A percentile compares a stretch with the other conserved stretches of the same genome.
These are phyloP conservation scores for Sycophila sp. DNA, from an alignment of 1,140 invertebrate genomes.

Conservation along the genomic window DNA sequence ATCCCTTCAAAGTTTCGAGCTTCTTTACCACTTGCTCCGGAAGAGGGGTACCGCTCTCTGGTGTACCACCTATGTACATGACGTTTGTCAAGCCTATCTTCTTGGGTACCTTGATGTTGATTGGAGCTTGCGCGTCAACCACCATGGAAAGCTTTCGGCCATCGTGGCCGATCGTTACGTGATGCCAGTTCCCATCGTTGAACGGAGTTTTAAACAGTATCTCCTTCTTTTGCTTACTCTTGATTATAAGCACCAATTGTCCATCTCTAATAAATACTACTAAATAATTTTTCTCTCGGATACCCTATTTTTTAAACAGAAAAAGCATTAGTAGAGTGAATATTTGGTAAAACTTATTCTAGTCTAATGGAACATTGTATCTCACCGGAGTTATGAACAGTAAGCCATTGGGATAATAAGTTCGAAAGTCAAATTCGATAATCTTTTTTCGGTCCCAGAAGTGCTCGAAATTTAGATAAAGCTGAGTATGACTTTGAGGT, in stretches of 20 bases:
- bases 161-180: constrained; percentile 72
- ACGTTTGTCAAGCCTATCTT: constrained; percentile 75
- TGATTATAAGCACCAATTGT: constrained; percentile 74
- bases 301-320: constrained; percentile 68
- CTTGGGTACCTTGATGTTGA: constrained; percentile 73
- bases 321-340: not conserved
- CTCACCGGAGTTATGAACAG: constrained; percentile 78
- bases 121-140: constrained; percentile 74
- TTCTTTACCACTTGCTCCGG: constrained; percentile 71
- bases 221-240: constrained; percentile 74
- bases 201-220: constrained; percentile 71
- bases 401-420: constrained; percentile 85
- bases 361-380: not conserved
- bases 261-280: constrained; percentile 78
- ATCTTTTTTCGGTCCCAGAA: constrained; percentile 78
- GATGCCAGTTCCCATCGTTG: constrained; percentile 88
- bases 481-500: constrained; percentile 77
- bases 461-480: constrained; percentile 72
- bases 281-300: constrained; percentile 77
- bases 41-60: constrained; percentile 68
- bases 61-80: constrained; percentile 83
- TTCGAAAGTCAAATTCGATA: constrained; percentile 85
- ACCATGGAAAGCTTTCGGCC: constrained; percentile 74
- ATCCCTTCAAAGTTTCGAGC: constrained; percentile 84
- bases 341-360: not conserved